Conservation (phyloP, 1,140 invertebrate species). For the Heterodera carotae region DNA sequence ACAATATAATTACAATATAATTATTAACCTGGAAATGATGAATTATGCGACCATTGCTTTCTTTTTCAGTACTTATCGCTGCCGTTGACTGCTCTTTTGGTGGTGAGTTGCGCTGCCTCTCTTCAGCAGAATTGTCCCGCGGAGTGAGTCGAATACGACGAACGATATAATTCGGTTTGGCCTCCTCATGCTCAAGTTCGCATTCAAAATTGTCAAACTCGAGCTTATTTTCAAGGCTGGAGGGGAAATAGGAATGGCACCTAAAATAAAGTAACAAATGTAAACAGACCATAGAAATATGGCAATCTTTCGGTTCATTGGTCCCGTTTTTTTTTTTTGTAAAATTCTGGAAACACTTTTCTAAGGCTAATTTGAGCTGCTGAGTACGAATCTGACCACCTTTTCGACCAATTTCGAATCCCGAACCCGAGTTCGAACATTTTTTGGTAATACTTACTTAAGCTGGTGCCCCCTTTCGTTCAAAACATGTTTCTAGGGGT, state of each 20-base stretch:
- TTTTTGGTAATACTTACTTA: too few species aligned
- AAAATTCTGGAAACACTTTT: too few species aligned
- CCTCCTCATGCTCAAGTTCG: constrained; percentile 35
- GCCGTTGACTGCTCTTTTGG: not conserved
- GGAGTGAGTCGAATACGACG: constrained; percentile 30
- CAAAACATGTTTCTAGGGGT: too few species aligned
- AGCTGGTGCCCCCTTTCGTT: too few species aligned
- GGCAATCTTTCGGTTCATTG: too few species aligned
- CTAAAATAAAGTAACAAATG: constrained; percentile 33
- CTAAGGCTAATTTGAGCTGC: too few species aligned
- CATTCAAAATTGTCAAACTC: constrained; percentile 38
- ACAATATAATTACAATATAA: too few species aligned
- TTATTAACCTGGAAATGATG: constrained; percentile 40
- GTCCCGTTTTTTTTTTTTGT: too few species aligned
- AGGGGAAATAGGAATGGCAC: constrained; percentile 44
- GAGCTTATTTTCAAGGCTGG: constrained; percentile 27
- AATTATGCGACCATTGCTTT: constrained; percentile 70
- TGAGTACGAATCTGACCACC: too few species aligned
- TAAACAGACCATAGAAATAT: too few species aligned
- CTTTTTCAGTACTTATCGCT: constrained; percentile 72
- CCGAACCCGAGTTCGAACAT: too few species aligned
- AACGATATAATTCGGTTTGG: constrained; percentile 33
- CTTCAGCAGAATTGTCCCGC: constrained; percentile 6
- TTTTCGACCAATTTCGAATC: too few species aligned
- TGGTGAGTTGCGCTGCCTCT: not conserved